phyloP scores from a whole-genome alignment of 2,888 invertebrate genomes.

The Megalurothrips usitatus region DNA sequence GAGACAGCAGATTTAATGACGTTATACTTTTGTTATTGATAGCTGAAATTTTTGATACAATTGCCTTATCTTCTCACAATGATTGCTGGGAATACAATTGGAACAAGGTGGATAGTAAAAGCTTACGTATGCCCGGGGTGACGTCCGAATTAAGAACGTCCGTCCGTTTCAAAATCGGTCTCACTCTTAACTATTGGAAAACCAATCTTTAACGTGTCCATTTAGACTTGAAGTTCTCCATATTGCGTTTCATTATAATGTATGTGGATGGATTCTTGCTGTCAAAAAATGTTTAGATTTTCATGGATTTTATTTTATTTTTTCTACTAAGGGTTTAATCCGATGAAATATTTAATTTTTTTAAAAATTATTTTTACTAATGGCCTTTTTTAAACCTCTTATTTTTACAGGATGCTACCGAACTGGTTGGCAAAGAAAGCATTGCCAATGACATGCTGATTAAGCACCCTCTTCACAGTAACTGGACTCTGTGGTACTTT shows the following conservation, averaged over 20 bases:
- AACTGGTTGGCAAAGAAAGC: background rate
- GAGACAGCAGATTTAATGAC: background rate
- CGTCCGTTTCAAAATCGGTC: background rate
- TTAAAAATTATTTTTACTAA: background rate
- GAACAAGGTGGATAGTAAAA: background rate
- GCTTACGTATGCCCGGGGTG: background rate
- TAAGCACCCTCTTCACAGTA: conserved; percentile 91
- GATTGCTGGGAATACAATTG: no score
- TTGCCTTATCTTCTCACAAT: background rate
- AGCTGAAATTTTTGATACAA: background rate
- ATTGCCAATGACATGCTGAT: conserved; percentile 36
- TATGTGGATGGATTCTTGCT: no score
- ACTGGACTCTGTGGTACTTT: conserved; percentile 97
- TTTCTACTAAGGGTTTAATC: no score
- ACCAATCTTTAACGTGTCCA: background rate
- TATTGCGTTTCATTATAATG: background rate
- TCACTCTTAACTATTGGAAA: background rate
- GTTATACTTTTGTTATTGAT: background rate
- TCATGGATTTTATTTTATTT: no score
- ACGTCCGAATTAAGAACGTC: background rate
- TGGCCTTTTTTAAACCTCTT: background rate
- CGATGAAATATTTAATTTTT: no score
- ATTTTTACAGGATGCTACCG: background rate
- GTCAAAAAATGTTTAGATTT: no score
- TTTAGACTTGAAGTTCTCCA: background rate